These are phyloP conservation scores for Cynopterus sphinx DNA, from an alignment of 2,797 vertebrate species.

Conservation along the genomic window DNA sequence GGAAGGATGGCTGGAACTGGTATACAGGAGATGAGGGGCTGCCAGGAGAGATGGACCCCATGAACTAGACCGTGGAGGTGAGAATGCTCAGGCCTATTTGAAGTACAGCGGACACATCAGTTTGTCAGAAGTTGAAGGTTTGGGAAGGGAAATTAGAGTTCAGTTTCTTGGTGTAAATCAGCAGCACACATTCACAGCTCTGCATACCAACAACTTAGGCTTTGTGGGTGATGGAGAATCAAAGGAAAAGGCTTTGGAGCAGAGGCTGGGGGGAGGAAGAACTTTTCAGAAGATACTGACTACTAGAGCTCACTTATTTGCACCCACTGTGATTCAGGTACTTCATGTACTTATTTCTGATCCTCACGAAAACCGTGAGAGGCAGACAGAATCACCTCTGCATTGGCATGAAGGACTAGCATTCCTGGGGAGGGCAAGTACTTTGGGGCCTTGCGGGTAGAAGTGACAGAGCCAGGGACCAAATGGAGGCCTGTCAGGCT, in stretches of 20 bases:
- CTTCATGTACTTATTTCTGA: background rate
- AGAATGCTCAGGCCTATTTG: background rate
- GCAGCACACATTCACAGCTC: background rate
- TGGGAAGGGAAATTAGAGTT: background rate
- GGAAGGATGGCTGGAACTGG: too few species aligned
- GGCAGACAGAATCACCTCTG: background rate
- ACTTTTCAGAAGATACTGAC: background rate
- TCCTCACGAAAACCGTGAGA: background rate
- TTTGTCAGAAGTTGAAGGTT: background rate
- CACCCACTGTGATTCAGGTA: background rate
- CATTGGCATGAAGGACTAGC: background rate
- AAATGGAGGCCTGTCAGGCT: background rate
- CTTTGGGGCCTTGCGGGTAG: background rate
- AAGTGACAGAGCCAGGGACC: background rate
- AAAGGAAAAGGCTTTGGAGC: background rate
- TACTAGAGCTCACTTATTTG: background rate
- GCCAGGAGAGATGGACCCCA: background rate
- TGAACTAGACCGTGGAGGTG: background rate
- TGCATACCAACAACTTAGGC: background rate
- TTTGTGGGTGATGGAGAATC: background rate
- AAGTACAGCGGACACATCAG: background rate
- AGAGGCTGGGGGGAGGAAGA: background rate
- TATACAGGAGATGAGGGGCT: background rate
- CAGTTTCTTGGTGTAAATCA: background rate
- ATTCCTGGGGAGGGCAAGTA: background rate